These are phyloP conservation scores for Hylomyscus alleni DNA, from an alignment of 2,797 vertebrate genomes.

Conservation along the genomic window DNA sequence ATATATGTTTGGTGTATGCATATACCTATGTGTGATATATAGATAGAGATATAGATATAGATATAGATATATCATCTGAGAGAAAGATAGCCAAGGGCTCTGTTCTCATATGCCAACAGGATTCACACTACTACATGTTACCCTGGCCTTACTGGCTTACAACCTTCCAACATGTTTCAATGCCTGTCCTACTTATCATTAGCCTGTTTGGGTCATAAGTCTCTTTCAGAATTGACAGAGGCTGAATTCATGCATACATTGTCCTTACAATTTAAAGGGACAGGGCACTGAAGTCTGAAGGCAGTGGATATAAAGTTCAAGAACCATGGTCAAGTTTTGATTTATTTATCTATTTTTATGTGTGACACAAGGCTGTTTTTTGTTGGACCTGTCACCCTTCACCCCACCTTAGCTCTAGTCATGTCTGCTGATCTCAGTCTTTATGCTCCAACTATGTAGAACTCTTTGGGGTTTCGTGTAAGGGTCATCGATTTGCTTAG, in stretches of 20 bases:
- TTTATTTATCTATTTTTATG: not conserved
- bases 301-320: not conserved
- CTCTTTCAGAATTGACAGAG: conserved; percentile 38
- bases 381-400: no score
- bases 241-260: not conserved
- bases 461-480: not conserved
- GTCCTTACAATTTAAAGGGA: conserved; percentile 1
- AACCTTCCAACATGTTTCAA: not conserved
- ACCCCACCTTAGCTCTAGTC: not conserved
- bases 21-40: no score
- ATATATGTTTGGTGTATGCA: no score
- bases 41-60: no score
- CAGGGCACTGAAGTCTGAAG: not conserved
- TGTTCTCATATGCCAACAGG: not conserved
- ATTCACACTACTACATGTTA: not conserved
- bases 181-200: conserved; percentile 31
- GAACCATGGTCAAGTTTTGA: not conserved
- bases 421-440: not conserved
- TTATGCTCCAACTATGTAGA: not conserved
- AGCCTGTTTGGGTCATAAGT: conserved; percentile 26
- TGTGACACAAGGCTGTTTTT: not conserved
- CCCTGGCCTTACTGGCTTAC: not conserved
- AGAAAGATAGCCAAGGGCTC: not conserved
- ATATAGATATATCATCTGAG: no score
- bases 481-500: not conserved